phyloP scores from a whole-genome alignment of 2,888 invertebrate species.

The Spodoptera exigua region DNA sequence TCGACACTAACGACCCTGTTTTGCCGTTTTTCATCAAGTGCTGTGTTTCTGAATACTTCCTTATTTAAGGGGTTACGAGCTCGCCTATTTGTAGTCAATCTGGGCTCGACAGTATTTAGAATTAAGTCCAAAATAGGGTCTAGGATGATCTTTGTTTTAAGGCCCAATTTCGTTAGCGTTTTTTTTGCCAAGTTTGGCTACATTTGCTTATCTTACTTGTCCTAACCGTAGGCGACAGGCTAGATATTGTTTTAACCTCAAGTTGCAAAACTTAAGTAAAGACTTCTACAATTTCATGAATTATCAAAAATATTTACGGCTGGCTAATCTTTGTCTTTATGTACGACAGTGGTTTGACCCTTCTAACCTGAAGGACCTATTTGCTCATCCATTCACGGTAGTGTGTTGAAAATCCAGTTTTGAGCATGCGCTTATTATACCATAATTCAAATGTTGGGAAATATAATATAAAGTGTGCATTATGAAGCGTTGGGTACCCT shows the following conservation, averaged over 20 bases:
- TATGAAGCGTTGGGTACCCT: slow-evolving; percentile 37
- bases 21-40: slow-evolving; percentile 2
- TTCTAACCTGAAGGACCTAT: slow-evolving; percentile 16
- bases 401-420: slow-evolving; percentile 21
- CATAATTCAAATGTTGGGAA: slow-evolving; percentile 41
- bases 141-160: too few relatives aligned
- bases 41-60: too few relatives aligned
- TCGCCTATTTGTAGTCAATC: too few relatives aligned
- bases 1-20: slow-evolving; percentile 55
- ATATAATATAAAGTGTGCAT: slow-evolving; percentile 32
- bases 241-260: too few relatives aligned
- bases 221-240: too few relatives aligned
- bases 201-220: too few relatives aligned
- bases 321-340: background rate
- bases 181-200: too few relatives aligned
- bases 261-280: too few relatives aligned
- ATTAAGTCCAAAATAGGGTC: too few relatives aligned
- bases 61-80: too few relatives aligned
- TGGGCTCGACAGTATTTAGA: too few relatives aligned
- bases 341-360: background rate
- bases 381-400: slow-evolving; percentile 4
- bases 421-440: slow-evolving; percentile 19
- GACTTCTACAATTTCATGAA: background rate
- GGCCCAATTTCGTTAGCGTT: too few relatives aligned
- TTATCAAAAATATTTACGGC: background rate